These are phyloP conservation scores for Trachymyrmex cornetzi DNA, from an alignment of 1,140 invertebrate species.

Conservation along the genomic window DNA sequence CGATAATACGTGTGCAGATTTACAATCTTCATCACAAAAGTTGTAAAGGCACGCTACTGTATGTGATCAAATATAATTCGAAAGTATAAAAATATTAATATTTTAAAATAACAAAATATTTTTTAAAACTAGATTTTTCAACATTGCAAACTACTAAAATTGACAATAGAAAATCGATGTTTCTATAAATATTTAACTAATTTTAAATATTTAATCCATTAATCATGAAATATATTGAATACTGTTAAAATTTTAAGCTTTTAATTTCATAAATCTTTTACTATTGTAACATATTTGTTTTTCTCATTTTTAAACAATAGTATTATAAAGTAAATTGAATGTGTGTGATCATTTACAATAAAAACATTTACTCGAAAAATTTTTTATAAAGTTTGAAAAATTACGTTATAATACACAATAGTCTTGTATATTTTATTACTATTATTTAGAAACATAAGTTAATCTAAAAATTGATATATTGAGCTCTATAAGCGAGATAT, in stretches of 20 bases:
- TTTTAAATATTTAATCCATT: not conserved
- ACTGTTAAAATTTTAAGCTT: not conserved
- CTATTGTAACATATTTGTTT: not conserved
- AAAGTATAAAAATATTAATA: not conserved
- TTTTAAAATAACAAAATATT: not conserved
- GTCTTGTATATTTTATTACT: not conserved
- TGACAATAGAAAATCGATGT: not conserved
- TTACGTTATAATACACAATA: not conserved
- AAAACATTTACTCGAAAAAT: not conserved
- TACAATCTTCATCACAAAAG: not conserved
- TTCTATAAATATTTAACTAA: not conserved
- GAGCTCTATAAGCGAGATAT: not conserved
- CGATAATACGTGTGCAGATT: not conserved
- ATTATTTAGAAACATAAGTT: not conserved
- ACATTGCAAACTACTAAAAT: not conserved
- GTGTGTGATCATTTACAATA: not conserved
- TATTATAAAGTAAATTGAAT: not conserved
- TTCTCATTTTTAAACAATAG: not conserved
- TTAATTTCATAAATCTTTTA: not conserved
- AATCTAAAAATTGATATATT: not conserved
- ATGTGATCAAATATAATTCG: not conserved
- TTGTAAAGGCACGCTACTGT: not conserved
- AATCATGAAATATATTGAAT: not conserved
- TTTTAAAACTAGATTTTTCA: not conserved
- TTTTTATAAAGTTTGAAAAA: not conserved